These are phyloP conservation scores for Charanyca ferruginea DNA, from an alignment of 2,888 invertebrate species.

Conservation along the genomic window DNA sequence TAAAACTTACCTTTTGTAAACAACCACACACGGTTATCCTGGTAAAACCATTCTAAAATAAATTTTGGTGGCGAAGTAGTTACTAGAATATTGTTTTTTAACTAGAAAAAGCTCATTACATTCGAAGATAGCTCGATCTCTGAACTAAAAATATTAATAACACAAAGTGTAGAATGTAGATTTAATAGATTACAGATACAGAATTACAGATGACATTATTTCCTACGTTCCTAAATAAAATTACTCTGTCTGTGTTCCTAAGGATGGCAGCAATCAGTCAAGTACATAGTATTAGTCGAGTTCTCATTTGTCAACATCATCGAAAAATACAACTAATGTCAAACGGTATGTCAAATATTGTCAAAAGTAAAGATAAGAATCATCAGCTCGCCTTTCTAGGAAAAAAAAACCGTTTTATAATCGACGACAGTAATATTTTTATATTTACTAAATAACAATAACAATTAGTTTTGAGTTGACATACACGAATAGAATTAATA, in stretches of 20 bases:
- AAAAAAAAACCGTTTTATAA: too few species aligned
- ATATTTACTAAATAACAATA: too few species aligned
- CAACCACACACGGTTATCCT: slow-evolving; percentile 20
- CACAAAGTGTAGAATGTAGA: slow-evolving; percentile 45
- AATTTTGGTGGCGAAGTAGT: not conserved
- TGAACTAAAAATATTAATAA: too few species aligned
- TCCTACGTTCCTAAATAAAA: too few species aligned
- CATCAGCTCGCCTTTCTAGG: too few species aligned
- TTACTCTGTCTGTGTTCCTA: too few species aligned
- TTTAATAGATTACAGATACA: slow-evolving; percentile 4
- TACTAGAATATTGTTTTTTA: slow-evolving; percentile 29
- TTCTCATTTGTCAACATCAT: not conserved
- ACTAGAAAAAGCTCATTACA: slow-evolving; percentile 15
- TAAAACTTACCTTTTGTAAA: slow-evolving; percentile 31
- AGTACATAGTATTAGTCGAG: slow-evolving; percentile 12
- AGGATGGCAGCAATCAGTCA: not conserved
- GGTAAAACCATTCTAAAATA: slow-evolving; percentile 37
- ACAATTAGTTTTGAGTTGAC: too few species aligned
- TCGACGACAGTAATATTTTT: too few species aligned
- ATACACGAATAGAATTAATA: too few species aligned
- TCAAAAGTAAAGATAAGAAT: too few species aligned
- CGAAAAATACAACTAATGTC: too few species aligned
- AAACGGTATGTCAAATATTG: too few species aligned
- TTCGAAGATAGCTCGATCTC: slow-evolving; percentile 12
- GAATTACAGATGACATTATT: not conserved